A percentile compares a stretch with the other conserved stretches of the same genome.
These are phyloP conservation scores for Egretta garzetta DNA, from an alignment of 2,113 vertebrate species.

Conservation along the genomic window DNA sequence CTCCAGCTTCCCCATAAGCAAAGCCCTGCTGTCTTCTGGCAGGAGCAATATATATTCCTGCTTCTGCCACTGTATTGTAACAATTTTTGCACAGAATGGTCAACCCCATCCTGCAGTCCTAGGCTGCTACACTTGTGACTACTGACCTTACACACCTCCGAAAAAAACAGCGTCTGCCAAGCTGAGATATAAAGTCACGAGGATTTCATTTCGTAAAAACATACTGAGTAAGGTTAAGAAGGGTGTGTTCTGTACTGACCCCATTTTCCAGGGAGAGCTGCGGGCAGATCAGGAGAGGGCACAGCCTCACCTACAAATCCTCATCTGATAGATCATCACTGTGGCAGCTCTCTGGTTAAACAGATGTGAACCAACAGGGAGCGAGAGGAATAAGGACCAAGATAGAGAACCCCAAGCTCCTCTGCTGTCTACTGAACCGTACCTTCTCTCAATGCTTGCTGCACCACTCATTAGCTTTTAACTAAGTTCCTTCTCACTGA, in stretches of 20 bases:
- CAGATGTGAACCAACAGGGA: background rate
- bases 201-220: background rate
- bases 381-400: background rate
- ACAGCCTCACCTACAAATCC: background rate
- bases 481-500: background rate
- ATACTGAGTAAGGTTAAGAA: background rate
- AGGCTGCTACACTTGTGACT: background rate
- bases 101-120: background rate
- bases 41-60: background rate
- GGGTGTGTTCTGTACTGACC: background rate
- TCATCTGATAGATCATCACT: background rate
- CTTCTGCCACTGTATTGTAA: background rate
- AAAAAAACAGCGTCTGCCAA: background rate
- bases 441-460: background rate
- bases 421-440: background rate
- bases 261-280: background rate
- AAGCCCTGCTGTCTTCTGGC: background rate
- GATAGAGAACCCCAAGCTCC: background rate
- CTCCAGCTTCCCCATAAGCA: background rate
- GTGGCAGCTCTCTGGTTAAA: background rate
- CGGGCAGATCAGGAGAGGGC: background rate
- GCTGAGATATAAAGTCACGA: background rate
- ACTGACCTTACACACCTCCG: background rate
- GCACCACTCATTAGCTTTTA: background rate
- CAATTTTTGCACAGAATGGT: background rate